A percentile compares a stretch with the other conserved stretches of the same genome.
These are phyloP conservation scores for Melipona bicolor DNA, from an alignment of 2,888 invertebrate species.

Conservation along the genomic window DNA sequence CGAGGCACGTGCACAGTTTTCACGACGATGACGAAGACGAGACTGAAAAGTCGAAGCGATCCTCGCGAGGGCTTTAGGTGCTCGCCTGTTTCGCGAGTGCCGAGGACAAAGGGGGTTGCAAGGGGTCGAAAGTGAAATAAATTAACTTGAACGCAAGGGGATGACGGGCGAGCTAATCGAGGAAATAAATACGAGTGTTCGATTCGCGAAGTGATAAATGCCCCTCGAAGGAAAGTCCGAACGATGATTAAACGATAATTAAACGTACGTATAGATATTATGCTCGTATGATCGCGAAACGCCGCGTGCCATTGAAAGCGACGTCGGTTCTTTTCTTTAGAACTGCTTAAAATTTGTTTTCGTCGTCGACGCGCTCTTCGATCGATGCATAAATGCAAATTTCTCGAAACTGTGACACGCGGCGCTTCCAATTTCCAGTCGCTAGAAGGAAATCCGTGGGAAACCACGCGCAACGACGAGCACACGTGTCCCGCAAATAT, in stretches of 20 bases:
- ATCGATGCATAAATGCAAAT: too few species aligned
- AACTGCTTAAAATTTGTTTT: too few species aligned
- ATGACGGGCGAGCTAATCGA: not conserved
- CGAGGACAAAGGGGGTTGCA: not conserved
- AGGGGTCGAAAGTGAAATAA: not conserved
- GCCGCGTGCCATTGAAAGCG: not conserved
- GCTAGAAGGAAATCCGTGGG: not conserved
- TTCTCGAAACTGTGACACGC: too few species aligned
- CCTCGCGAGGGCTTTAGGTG: not conserved
- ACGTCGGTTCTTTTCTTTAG: too few species aligned
- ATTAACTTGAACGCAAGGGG: not conserved
- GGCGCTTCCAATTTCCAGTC: too few species aligned
- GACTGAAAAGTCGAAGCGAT: slow-evolving; percentile 34
- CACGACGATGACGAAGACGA: slow-evolving; percentile 43
- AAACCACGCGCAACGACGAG: not conserved
- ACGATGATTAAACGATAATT: not conserved
- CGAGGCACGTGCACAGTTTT: slow-evolving; percentile 65
- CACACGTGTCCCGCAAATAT: not conserved
- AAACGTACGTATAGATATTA: not conserved
- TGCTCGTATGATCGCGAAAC: too few species aligned
- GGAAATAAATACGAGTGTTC: not conserved
- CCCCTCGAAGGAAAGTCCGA: not conserved
- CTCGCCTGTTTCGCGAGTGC: not conserved
- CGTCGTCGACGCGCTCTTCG: too few species aligned
- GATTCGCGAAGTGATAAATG: not conserved